phyloP scores from a whole-genome alignment of 2,113 vertebrate genomes.

The Amblyopsis rosae region DNA sequence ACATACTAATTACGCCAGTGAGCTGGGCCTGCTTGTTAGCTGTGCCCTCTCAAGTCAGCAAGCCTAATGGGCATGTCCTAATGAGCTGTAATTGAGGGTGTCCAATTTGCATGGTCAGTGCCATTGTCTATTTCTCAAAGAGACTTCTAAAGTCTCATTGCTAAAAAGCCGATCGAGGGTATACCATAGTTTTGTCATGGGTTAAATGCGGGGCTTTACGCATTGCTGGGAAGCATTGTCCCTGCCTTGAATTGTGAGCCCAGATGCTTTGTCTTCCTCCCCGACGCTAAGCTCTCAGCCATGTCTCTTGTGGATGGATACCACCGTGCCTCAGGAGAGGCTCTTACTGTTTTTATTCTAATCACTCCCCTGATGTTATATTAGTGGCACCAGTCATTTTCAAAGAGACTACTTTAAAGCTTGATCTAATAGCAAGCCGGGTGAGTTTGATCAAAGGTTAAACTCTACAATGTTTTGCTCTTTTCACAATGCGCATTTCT shows the following conservation, averaged over 20 bases:
- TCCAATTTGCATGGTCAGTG: conserved; percentile 61
- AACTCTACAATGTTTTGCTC: conserved; percentile 51
- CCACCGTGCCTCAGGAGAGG: not conserved
- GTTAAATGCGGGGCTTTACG: conserved; percentile 6
- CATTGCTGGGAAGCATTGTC: conserved; percentile 25
- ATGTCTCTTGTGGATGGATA: conserved; percentile 17
- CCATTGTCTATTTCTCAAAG: conserved; percentile 57
- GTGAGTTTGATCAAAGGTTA: conserved; percentile 74
- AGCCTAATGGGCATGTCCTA: conserved; percentile 71
- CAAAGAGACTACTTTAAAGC: conserved; percentile 69
- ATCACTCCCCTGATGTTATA: conserved; percentile 41
- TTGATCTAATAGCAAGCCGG: conserved; percentile 60
- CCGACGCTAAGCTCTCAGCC: not conserved
- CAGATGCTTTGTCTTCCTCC: conserved; percentile 18
- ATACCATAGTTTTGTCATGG: conserved; percentile 33
- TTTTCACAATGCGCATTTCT: conserved; percentile 50
- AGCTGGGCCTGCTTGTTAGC: conserved; percentile 52
- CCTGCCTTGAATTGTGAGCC: not conserved
- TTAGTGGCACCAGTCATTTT: conserved; percentile 65
- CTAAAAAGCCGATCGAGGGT: conserved; percentile 53
- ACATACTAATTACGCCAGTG: conserved; percentile 49
- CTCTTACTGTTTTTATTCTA: not conserved
- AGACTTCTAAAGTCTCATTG: conserved; percentile 46
- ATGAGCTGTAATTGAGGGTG: conserved; percentile 72
- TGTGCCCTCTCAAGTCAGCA: conserved; percentile 59